phyloP scores from a whole-genome alignment of 1,140 invertebrate species.

The Wasmannia auropunctata region DNA sequence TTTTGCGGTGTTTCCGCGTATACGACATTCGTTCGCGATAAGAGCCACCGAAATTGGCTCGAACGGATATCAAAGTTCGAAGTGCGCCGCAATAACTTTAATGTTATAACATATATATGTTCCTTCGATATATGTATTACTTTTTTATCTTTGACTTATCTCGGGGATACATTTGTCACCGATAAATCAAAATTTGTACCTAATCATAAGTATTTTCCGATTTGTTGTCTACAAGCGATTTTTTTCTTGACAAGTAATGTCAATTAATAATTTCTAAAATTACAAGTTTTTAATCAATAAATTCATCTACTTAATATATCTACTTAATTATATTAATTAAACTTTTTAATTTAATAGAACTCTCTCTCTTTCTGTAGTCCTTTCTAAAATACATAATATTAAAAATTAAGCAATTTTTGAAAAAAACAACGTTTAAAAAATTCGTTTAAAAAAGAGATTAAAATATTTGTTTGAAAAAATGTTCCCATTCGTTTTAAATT shows the following conservation, averaged over 20 bases:
- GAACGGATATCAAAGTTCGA: conserved; percentile 36
- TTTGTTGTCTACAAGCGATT: not conserved
- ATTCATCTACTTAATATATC: not conserved
- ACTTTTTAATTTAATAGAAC: not conserved
- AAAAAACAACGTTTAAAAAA: not conserved
- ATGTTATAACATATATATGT: conserved; percentile 14
- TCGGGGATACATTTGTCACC: not conserved
- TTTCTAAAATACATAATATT: not conserved
- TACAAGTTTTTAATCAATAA: not conserved
- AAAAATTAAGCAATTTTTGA: not conserved
- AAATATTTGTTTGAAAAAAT: not conserved
- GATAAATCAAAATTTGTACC: not conserved
- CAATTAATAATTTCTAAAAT: not conserved
- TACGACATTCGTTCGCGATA: conserved; percentile 47
- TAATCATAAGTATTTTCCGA: not conserved
- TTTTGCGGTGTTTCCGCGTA: conserved; percentile 28
- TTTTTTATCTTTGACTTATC: not conserved
- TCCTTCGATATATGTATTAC: not conserved
- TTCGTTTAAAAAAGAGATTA: not conserved
- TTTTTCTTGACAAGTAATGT: not conserved
- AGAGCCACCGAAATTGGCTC: conserved; percentile 42
- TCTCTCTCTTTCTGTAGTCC: not conserved
- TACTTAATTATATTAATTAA: not conserved
- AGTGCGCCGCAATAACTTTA: conserved; percentile 25
- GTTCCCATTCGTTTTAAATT: not conserved